A percentile compares a stretch with the other conserved stretches of the same genome.
These are phyloP conservation scores for Heliconius hortense DNA, from an alignment of 2,888 invertebrate species.

Conservation along the genomic window DNA sequence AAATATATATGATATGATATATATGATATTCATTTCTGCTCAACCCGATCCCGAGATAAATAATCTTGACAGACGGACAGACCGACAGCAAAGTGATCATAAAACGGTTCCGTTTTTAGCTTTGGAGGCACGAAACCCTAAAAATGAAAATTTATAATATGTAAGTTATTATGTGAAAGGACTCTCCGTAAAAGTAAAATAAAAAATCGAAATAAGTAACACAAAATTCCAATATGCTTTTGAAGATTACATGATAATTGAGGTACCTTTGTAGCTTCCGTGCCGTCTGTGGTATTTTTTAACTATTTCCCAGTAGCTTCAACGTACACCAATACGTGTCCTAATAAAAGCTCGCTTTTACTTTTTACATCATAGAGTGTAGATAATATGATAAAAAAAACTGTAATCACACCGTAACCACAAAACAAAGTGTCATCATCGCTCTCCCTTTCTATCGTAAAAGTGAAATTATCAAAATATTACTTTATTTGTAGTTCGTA, in stretches of 20 bases:
- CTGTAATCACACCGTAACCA: constrained; percentile 27
- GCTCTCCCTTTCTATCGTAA: constrained; percentile 35
- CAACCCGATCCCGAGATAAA: too few species aligned
- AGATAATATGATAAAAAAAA: constrained; percentile 32
- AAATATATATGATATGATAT: too few species aligned
- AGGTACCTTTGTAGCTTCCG: constrained; percentile 21
- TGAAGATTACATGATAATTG: constrained; percentile 5
- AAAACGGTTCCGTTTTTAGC: too few species aligned
- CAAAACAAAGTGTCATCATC: constrained; percentile 32
- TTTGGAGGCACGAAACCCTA: too few species aligned
- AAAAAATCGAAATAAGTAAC: neutral
- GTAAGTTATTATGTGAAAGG: neutral
- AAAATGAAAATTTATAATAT: too few species aligned
- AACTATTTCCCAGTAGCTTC: neutral
- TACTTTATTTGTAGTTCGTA: neutral
- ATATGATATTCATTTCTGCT: too few species aligned
- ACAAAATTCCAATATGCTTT: constrained; percentile 7
- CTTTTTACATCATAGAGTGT: constrained; percentile 31
- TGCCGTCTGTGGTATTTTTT: neutral
- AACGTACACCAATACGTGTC: constrained; percentile 23
- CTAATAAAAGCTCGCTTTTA: constrained; percentile 6
- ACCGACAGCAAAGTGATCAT: too few species aligned
- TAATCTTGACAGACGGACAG: too few species aligned
- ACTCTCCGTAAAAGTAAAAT: neutral
- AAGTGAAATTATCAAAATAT: constrained; percentile 18